A percentile compares a stretch with the other conserved stretches of the same genome.
phyloP scores from a whole-genome alignment of 2,113 vertebrate genomes.

The Balaeniceps rex region DNA sequence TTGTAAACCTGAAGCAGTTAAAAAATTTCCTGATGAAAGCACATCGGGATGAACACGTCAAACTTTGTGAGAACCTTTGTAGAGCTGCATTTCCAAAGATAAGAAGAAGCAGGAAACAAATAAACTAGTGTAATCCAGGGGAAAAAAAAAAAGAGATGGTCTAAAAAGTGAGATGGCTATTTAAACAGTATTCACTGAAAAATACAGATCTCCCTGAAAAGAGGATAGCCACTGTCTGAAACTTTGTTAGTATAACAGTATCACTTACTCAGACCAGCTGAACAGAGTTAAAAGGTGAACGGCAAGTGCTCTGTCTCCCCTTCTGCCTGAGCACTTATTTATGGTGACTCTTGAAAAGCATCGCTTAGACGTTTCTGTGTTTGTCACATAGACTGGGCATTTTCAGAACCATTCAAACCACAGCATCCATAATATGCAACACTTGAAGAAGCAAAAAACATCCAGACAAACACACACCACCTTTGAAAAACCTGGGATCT shows the following conservation, averaged over 20 bases:
- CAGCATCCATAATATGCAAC: neutral
- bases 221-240: neutral
- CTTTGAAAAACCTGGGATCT: neutral
- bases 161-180: neutral
- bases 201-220: neutral
- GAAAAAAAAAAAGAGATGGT: neutral
- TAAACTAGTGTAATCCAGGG: neutral
- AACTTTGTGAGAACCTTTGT: neutral
- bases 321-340: fast-evolving
- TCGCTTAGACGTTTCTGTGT: neutral
- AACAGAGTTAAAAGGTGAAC: neutral
- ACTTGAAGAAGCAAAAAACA: neutral
- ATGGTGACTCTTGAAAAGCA: neutral
- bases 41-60: neutral
- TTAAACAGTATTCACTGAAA: neutral
- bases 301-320: neutral
- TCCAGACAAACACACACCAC: neutral
- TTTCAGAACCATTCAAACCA: neutral
- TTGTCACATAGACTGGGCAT: neutral
- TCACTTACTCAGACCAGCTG: neutral
- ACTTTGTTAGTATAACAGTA: neutral
- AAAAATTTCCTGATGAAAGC: neutral
- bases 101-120: neutral
- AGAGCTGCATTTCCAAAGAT: neutral
- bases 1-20: neutral